Percentiles rank a stretch among this genome's conserved stretches.
Evolutionary conservation across 1,140 invertebrate species (phyloP).

Genomic region (Danaus melanippus): DNA sequence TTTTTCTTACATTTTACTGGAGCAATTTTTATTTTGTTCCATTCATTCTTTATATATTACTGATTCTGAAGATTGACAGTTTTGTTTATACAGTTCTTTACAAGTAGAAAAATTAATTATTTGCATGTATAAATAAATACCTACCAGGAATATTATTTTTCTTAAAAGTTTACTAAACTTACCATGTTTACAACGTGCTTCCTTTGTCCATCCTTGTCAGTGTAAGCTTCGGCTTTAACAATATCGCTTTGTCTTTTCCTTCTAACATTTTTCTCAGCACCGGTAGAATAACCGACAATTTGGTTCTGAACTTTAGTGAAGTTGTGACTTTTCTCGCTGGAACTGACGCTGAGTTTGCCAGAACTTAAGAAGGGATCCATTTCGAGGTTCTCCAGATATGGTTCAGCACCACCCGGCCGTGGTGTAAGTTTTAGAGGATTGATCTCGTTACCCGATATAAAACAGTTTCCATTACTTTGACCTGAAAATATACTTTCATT

Average conservation of each 20-base stretch:
- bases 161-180: slow-evolving; percentile 25
- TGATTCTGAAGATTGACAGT: too few species aligned
- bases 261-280: slow-evolving; percentile 58
- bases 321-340: slow-evolving; percentile 55
- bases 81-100: too few species aligned
- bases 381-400: slow-evolving; percentile 52
- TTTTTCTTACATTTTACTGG: not conserved
- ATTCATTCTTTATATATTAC: too few species aligned
- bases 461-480: slow-evolving; percentile 77
- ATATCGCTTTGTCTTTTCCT: slow-evolving; percentile 81
- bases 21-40: slow-evolving; percentile 1
- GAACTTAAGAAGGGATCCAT: slow-evolving; percentile 48
- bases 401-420: slow-evolving; percentile 70
- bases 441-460: slow-evolving; percentile 71
- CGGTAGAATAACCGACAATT: slow-evolving; percentile 29
- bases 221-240: slow-evolving; percentile 79
- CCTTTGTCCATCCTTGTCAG: slow-evolving; percentile 79
- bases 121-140: too few species aligned
- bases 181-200: slow-evolving; percentile 85
- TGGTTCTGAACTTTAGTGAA: slow-evolving; percentile 72
- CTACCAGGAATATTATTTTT: too few species aligned
- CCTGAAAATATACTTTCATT: slow-evolving; percentile 37
- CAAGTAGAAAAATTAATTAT: too few species aligned
- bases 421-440: slow-evolving; percentile 80
- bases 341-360: slow-evolving; percentile 47